A percentile compares a stretch with the other conserved stretches of the same genome.
These are phyloP conservation scores for Cyprinodon diabolis DNA, from an alignment of 2,797 vertebrate genomes.

Conservation along the genomic window DNA sequence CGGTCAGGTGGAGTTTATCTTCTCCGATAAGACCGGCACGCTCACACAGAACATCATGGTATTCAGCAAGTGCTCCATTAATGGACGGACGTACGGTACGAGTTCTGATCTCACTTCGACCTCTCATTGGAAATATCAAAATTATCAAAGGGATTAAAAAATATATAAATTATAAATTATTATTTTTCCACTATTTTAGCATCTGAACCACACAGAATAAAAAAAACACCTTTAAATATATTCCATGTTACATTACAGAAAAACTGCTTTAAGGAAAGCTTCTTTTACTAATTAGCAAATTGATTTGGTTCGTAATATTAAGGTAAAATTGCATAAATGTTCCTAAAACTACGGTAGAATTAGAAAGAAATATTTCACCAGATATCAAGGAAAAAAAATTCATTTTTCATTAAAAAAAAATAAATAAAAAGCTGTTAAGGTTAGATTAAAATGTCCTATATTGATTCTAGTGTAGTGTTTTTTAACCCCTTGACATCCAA, in stretches of 20 bases:
- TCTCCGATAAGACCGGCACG: conserved; percentile 93
- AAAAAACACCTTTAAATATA: background rate
- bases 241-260: background rate
- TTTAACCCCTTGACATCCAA: too few relatives aligned
- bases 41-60: conserved; percentile 97
- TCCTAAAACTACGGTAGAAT: background rate
- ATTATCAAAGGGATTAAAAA: background rate
- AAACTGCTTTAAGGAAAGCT: background rate
- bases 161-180: background rate
- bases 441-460: background rate
- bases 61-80: conserved; percentile 93
- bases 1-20: conserved; percentile 93
- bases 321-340: background rate
- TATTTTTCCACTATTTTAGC: background rate
- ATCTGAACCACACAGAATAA: background rate
- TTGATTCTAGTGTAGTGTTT: background rate
- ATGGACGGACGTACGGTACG: conserved; percentile 85
- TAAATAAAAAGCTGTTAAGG: background rate
- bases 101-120: background rate
- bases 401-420: too few relatives aligned
- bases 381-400: background rate
- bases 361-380: background rate
- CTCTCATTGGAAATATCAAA: background rate
- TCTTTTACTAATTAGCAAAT: background rate
- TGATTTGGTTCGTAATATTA: background rate